phyloP scores from a whole-genome alignment of 2,888 invertebrate species.

The Zele albiditarsus region DNA sequence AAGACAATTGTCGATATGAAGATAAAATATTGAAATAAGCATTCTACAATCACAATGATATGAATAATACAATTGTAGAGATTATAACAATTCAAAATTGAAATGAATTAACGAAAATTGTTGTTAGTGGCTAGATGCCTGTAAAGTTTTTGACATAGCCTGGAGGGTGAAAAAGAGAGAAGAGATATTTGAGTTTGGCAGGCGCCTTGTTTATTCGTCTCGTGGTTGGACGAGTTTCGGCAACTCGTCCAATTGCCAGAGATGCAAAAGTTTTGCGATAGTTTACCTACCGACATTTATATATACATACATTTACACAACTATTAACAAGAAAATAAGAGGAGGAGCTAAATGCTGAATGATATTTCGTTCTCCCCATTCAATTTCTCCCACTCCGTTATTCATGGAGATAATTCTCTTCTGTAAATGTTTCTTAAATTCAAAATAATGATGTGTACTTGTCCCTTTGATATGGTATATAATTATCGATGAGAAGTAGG shows the following conservation, averaged over 20 bases:
- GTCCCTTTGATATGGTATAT: neutral
- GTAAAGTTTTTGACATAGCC: neutral
- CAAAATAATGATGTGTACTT: neutral
- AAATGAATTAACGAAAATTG: conserved; percentile 21
- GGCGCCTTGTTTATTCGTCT: conserved; percentile 35
- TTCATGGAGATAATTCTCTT: no score
- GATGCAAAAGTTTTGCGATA: conserved; percentile 32
- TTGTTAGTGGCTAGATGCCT: neutral
- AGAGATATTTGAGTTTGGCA: neutral
- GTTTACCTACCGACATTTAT: conserved; percentile 1
- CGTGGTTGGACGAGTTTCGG: conserved; percentile 32
- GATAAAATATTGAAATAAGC: no score
- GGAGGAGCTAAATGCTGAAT: neutral
- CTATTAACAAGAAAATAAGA: neutral
- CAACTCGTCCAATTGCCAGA: conserved; percentile 28
- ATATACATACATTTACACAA: neutral
- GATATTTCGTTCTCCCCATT: neutral
- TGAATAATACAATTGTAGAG: neutral
- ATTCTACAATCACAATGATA: no score
- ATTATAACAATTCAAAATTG: conserved; percentile 20
- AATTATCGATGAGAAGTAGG: neutral
- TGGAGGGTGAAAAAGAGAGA: neutral
- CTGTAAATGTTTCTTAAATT: neutral
- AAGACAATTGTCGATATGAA: no score
- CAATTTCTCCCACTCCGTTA: neutral